These are phyloP conservation scores for Microchirus variegatus DNA, from an alignment of 2,797 vertebrate species.

Conservation along the genomic window DNA sequence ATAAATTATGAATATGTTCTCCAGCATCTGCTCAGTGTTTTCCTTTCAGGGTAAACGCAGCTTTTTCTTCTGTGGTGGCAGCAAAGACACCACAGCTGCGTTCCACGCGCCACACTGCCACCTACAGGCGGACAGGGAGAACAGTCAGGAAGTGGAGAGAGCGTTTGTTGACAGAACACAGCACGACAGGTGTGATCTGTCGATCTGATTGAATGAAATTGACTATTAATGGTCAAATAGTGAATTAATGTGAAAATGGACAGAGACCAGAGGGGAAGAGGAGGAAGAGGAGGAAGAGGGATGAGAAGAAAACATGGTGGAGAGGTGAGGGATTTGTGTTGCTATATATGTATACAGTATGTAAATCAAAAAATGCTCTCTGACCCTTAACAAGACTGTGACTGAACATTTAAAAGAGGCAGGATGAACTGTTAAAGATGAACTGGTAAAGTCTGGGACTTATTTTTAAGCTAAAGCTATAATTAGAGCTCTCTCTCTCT, in stretches of 20 bases:
- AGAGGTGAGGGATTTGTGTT: slow-evolving; percentile 58
- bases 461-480: slow-evolving; percentile 45
- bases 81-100: neutral
- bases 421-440: neutral
- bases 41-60: slow-evolving; percentile 19
- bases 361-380: neutral
- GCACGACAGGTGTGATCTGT: neutral
- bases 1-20: neutral
- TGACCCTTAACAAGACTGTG: neutral
- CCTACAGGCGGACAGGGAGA: neutral
- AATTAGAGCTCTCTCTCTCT: slow-evolving; percentile 20
- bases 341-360: neutral
- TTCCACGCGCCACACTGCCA: slow-evolving; percentile 31
- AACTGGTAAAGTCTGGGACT: neutral
- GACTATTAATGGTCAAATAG: neutral
- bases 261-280: slow-evolving; percentile 36
- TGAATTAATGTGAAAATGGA: slow-evolving; percentile 57
- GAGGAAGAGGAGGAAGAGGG: slow-evolving; percentile 36
- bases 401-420: neutral
- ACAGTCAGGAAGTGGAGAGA: slow-evolving; percentile 48
- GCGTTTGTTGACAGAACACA: slow-evolving; percentile 8
- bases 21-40: slow-evolving; percentile 26
- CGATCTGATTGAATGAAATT: neutral
- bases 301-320: slow-evolving; percentile 30
- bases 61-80: slow-evolving; percentile 51